Evolutionary conservation across 2,113 vertebrate genomes (phyloP).

Genomic region (Diadophis punctatus): DNA sequence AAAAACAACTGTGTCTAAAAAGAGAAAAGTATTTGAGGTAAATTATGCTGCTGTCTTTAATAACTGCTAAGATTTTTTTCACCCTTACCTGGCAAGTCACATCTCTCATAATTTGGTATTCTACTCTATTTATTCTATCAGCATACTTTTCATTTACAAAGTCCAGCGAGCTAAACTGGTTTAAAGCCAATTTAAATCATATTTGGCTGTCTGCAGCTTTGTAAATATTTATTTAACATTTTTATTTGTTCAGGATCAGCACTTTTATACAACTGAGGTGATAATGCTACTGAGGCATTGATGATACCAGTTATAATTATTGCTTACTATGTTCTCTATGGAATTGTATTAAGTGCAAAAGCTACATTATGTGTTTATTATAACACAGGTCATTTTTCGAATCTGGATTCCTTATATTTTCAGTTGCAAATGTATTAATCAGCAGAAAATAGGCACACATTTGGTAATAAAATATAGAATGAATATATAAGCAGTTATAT

Average conservation of each 20-base stretch:
- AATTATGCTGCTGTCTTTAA: neutral
- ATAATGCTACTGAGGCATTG: neutral
- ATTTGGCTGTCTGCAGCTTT: neutral
- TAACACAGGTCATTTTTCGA: rapidly evolving
- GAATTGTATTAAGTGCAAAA: too few relatives aligned
- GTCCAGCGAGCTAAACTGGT: neutral
- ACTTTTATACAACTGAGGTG: neutral
- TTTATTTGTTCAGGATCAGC: neutral
- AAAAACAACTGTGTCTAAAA: neutral
- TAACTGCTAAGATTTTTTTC: neutral
- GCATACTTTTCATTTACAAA: neutral
- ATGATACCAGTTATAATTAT: neutral
- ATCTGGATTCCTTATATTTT: neutral
- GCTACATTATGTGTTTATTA: rapidly evolving
- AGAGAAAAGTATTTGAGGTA: neutral
- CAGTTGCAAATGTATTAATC: neutral
- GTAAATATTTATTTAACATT: neutral
- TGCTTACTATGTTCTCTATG: neutral
- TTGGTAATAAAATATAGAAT: neutral
- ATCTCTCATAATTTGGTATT: neutral
- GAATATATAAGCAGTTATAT: rapidly evolving
- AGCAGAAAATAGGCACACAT: neutral
- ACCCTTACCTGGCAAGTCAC: neutral
- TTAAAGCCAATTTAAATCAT: neutral
- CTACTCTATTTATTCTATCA: neutral